These are phyloP conservation scores for Ancistrus triradiatus DNA, from an alignment of 2,113 vertebrate species.

Conservation along the genomic window DNA sequence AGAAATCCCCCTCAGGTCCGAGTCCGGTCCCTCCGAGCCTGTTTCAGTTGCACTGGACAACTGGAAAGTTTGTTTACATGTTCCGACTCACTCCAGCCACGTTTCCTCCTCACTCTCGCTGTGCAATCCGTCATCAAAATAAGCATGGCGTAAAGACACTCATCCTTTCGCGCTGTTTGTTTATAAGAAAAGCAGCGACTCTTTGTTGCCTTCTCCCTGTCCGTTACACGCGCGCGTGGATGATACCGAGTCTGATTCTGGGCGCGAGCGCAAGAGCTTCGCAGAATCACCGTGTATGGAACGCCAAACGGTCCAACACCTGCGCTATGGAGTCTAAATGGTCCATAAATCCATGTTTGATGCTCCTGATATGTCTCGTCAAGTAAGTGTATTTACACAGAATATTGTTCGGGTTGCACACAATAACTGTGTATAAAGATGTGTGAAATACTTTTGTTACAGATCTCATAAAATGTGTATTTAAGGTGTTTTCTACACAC, in stretches of 20 bases:
- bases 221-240: slow-evolving; percentile 2
- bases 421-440: no score
- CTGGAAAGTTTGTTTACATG: slow-evolving; percentile 11
- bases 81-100: neutral
- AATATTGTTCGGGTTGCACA: no score
- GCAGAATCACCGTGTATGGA: neutral
- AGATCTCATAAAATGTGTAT: no score
- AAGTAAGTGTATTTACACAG: no score
- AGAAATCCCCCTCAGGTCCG: neutral
- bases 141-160: neutral
- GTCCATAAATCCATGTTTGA: no score
- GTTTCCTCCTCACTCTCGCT: neutral
- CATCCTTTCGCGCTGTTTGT: neutral
- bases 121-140: neutral
- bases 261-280: slow-evolving; percentile 7
- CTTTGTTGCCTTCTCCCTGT: neutral
- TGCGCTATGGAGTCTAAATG: neutral
- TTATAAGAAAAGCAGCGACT: no score
- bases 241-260: slow-evolving; percentile 6
- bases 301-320: neutral
- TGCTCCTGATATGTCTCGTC: no score
- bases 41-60: no score
- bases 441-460: no score
- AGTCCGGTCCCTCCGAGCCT: neutral
- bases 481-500: no score